Percentiles rank a stretch among this genome's conserved stretches.
These are phyloP conservation scores for Lomographa bimaculata DNA, from an alignment of 2,888 invertebrate species.

Conservation along the genomic window DNA sequence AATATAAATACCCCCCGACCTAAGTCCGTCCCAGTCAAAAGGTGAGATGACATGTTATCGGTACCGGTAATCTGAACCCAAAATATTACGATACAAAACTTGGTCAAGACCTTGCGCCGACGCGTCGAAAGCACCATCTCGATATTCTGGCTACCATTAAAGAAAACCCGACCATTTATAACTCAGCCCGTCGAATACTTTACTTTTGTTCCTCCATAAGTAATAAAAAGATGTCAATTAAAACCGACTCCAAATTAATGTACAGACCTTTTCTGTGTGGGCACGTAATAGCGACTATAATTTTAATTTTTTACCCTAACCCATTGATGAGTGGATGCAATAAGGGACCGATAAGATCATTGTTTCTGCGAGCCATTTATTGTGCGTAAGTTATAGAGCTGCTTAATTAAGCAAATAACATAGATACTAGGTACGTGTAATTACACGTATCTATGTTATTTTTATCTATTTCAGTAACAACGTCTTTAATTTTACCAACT, in stretches of 20 bases:
- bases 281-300: conserved; percentile 32
- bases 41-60: conserved; percentile 81
- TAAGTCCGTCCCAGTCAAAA: conserved; percentile 60
- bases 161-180: conserved; percentile 71
- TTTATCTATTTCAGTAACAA: conserved; percentile 1
- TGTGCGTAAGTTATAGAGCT: conserved; percentile 1
- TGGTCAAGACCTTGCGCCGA: conserved; percentile 72
- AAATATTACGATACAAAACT: conserved; percentile 84
- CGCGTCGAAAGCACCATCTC: conserved; percentile 55
- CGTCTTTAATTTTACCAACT: background rate
- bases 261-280: conserved; percentile 43
- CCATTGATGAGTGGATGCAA: conserved; percentile 21
- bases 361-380: conserved; percentile 17
- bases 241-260: conserved; percentile 62
- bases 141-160: conserved; percentile 72
- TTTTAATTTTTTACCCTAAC: conserved; percentile 28
- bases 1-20: too few species aligned
- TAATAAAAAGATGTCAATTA: conserved; percentile 78
- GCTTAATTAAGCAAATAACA: too few species aligned
- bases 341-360: conserved; percentile 17
- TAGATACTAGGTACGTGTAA: too few species aligned
- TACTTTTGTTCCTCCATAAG: conserved; percentile 62
- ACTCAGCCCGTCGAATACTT: conserved; percentile 66
- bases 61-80: conserved; percentile 79
- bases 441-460: too few species aligned